Conservation (phyloP, 1,140 invertebrate species). For the Drosophila sucinea region DNA sequence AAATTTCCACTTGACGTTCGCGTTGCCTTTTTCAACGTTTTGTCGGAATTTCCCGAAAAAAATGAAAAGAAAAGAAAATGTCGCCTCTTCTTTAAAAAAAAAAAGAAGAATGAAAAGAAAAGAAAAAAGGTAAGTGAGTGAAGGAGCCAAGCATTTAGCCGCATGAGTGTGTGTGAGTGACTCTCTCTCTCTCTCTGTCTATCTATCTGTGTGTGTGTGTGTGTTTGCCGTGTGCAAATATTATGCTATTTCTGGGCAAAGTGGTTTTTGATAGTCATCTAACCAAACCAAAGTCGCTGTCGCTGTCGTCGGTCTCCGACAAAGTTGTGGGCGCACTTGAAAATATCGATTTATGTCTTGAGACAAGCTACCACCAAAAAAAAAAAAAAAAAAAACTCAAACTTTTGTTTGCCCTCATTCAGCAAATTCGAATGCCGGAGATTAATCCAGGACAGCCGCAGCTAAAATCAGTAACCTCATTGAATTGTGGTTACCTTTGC, state of each 20-base stretch:
- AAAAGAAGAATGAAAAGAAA: not conserved
- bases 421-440: constrained; percentile 42
- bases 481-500: constrained; percentile 20
- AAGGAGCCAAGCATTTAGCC: constrained; percentile 51
- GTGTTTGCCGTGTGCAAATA: constrained; percentile 57
- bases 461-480: constrained; percentile 20
- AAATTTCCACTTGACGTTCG: constrained; percentile 49
- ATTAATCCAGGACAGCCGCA: constrained; percentile 32
- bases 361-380: constrained; percentile 23
- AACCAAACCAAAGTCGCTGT: constrained; percentile 18
- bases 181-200: not conserved
- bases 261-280: constrained; percentile 68
- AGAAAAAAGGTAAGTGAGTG: constrained; percentile 13
- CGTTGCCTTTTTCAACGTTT: constrained; percentile 22
- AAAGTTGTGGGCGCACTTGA: constrained; percentile 35
- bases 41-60: constrained; percentile 1
- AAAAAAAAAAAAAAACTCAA: not conserved
- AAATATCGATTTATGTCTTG: constrained; percentile 59
- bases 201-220: constrained; percentile 16
- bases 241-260: constrained; percentile 66
- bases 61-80: not conserved
- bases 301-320: constrained; percentile 23
- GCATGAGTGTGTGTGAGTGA: not conserved
- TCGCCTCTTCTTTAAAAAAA: constrained; percentile 3
- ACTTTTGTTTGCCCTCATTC: constrained; percentile 41